Evolutionary conservation across 2,888 invertebrate species (phyloP), one percentile per base, ranked within the genome.

Genomic region (Megamerina dolium): DNA sequence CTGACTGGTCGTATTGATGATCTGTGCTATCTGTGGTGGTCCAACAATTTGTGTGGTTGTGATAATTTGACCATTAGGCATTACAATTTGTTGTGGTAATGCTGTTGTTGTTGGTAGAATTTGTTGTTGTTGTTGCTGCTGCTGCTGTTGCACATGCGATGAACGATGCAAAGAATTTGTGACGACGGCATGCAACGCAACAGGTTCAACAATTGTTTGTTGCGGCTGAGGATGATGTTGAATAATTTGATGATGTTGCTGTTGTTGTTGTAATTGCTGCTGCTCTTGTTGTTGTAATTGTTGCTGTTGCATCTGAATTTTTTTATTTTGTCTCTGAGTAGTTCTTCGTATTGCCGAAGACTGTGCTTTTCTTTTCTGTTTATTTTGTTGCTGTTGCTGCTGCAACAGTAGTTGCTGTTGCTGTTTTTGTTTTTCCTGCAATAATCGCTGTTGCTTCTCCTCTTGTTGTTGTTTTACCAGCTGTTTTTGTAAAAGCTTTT

Each of bases 51-150:
- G 72, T 4, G 68, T 63, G 4, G 70, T 63, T 33, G 70, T 71
- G 33, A 72, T 62, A 4, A 72, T 64, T 47, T 72, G 72, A 4
- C 69, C 68, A 54, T 72, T 72, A 4, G 71, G 66, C 37, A 72
- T 54, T 3, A 72, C 64, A 45, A 72, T 65, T 58, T 71, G 71
- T 46, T 67, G 70, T 14, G 64, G 61, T 45, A 64, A 43, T 9
- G 57, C 41, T 3, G 55, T 54, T 19, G 60, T 62, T 39, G 46
- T 40, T 34, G 58, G 45, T 41, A 44, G 55, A 13, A 54, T 58
- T 41, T 21, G 50, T 20, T 43, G 37, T 32, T 41, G 44, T 13
- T 49, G 48, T 34, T 45, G 42, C 18, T 48, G 49, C 8, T 42
- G 46, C 18, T 37, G 42, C 32, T 41, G 49, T 18, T 47, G 43